Base-by-base conservation (phyloP, 2,888 invertebrate genomes). In the Callimorpha dominula region DNA sequence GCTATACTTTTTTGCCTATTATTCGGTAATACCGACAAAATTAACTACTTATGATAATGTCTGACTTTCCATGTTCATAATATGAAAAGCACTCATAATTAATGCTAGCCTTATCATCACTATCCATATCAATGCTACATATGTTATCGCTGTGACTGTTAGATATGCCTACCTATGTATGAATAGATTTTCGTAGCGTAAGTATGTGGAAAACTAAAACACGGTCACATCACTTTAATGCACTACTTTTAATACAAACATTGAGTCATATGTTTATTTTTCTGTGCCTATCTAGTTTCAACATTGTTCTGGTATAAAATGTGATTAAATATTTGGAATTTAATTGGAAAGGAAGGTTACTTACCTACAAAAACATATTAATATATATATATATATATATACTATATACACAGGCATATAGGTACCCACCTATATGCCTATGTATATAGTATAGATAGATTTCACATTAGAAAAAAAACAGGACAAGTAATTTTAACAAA, bases 201-300 rank as follows among this genome's bases (percentile, higher is more conserved):
- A 31, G 31, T 31, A 73, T 72, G 72, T 78, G 82, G 78, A 82
- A 83, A 82, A 80, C 76, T 81, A 73, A 83, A 88, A 87, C 81
- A 83, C 84, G 87, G 85, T 83, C 82, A 84, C 78, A 76, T 79
- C 77, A 77, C 68, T 49, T 68, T 57, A 62, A 43, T 65, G 65
- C 65, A 67, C 68, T 71, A 78, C 70, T 77, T 72, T 76, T 54
- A 49, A 71, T 46, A 67, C 68, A 75, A 74, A 74, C 63, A 72
- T 72, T 72, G 68, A 49, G 64, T 20, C 50, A 67, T 68, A 50
- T 49, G 63, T 65, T 65, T 66, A 17, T 74, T 60, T 70, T 40
- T 49, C 20, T 63, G 7, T 66, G 67, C n/a, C 17, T 62, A 50
- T 17, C 52, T 52, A 40, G 20, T 12, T 54, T 31, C 43, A 42